Conservation (phyloP, 1,140 invertebrate genomes). For the Tetragonula clypearis region DNA sequence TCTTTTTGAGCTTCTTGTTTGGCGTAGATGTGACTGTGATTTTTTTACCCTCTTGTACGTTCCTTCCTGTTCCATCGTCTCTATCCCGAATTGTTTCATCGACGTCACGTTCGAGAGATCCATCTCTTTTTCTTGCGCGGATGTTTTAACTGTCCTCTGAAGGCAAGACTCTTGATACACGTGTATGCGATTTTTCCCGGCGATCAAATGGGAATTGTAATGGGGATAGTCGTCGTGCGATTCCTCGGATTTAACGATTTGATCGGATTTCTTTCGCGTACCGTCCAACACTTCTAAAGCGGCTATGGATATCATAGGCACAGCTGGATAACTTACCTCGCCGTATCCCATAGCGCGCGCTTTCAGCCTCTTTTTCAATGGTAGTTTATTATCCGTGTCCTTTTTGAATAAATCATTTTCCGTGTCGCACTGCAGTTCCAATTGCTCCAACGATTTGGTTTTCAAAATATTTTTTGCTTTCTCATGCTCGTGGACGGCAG, state of each 20-base stretch:
- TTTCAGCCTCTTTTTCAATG: slow-evolving; percentile 78
- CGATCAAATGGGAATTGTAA: slow-evolving; percentile 48
- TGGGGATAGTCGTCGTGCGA: slow-evolving; percentile 30
- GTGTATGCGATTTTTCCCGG: too few species aligned
- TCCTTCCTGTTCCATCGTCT: slow-evolving; percentile 40
- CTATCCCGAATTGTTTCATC: slow-evolving; percentile 45
- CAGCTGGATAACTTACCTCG: slow-evolving; percentile 66
- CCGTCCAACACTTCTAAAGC: slow-evolving; percentile 50
- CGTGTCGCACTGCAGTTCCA: slow-evolving; percentile 57
- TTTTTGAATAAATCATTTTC: slow-evolving; percentile 58
- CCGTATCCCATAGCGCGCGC: slow-evolving; percentile 66
- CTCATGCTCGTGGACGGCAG: slow-evolving; percentile 70
- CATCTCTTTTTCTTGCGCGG: slow-evolving; percentile 51
- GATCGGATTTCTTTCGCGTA: slow-evolving; percentile 39
- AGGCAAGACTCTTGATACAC: slow-evolving; percentile 55
- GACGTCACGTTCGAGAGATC: slow-evolving; percentile 18
- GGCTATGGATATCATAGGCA: slow-evolving; percentile 74
- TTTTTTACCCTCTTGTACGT: slow-evolving; percentile 64
- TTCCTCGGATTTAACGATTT: slow-evolving; percentile 47
- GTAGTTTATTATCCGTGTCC: slow-evolving; percentile 70
- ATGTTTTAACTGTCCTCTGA: slow-evolving; percentile 55
- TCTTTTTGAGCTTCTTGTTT: slow-evolving; percentile 75
- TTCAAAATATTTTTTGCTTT: slow-evolving; percentile 61
- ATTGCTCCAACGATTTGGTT: slow-evolving; percentile 61
- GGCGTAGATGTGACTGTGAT: slow-evolving; percentile 57